phyloP scores from a whole-genome alignment of 2,888 invertebrate species.

The Belgica antarctica region DNA sequence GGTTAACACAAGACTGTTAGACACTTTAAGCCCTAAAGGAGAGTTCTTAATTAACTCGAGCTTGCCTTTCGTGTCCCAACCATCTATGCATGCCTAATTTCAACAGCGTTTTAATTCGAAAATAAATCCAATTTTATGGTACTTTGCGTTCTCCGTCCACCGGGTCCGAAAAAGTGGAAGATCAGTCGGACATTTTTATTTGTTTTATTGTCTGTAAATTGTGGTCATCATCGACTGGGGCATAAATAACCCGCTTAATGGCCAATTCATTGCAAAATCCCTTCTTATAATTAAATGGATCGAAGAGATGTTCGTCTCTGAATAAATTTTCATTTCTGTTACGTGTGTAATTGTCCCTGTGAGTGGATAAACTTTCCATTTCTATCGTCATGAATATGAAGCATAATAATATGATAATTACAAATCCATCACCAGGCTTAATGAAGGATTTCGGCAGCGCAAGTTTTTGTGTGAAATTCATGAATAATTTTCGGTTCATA shows the following conservation, averaged over 20 bases:
- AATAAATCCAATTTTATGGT: constrained; percentile 34
- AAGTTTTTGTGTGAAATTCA: constrained; percentile 26
- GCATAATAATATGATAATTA: background rate
- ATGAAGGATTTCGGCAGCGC: constrained; percentile 19
- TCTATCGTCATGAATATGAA: background rate
- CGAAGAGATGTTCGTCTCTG: background rate
- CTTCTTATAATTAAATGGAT: constrained; percentile 23
- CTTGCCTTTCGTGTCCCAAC: background rate
- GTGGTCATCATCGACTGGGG: constrained; percentile 8
- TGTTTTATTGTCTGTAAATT: constrained; percentile 27
- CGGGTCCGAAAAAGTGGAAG: background rate
- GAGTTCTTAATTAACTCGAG: background rate
- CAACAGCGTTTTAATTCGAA: background rate
- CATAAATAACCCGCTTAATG: constrained; percentile 21
- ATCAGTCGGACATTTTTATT: constrained; percentile 11
- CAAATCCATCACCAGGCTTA: constrained; percentile 25
- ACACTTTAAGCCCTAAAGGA: background rate
- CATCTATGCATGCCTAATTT: constrained; percentile 16
- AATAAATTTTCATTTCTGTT: background rate
- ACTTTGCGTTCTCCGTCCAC: constrained; percentile 18
- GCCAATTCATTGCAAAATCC: background rate
- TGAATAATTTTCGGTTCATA: constrained; percentile 38
- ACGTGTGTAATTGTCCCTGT: constrained; percentile 20
- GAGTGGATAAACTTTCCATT: background rate
- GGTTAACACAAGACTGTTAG: background rate